Base-by-base conservation (phyloP, 2,113 vertebrate genomes). In the Coptodon bakossiorum region DNA sequence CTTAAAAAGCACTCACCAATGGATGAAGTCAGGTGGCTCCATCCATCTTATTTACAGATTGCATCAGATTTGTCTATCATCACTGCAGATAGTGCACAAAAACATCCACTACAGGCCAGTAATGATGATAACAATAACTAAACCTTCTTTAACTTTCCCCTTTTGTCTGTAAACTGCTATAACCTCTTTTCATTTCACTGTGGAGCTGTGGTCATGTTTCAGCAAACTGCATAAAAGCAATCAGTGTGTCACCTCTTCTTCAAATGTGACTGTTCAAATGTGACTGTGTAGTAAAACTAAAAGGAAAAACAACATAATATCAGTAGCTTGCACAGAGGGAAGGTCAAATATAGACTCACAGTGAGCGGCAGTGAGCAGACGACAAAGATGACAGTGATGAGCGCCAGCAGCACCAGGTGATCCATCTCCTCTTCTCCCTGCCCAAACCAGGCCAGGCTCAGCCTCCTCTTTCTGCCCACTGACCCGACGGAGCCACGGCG, bases 361-460 rank as follows among this genome's bases (percentile, higher is more conserved):
- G 97, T 98, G 43, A 98, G 97, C 0, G 98, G 98, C 89, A 98
- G 92, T 3, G 97, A 98, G 92, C 97, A 98, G 88, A 98, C 95
- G 5, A 96, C 96, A 53, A 98, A 98, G 95, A 97, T 96, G 90
- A 94, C 73, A 0, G 98, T 98, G 96, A 98, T 98, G 90, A 97
- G 95, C 0, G 96, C 97, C 95, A 98, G 93, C 79, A 98, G 95
- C 78, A 98, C 94, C 82, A 98, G 93, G 87, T 98, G 96, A 84
- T 98, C 97, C 54, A 98, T 88, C 85, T 98, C 98, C 3, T 98
- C 97, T 43, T 98, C 97, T 0, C 97, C 95, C 0, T 94, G 92
- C 5, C 93, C 94, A 48, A 97, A 95, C 96, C 96, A 97, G 85
- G 94, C 91, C 89, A 95, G 87, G 86, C 89, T 95, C 78, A 95